These are phyloP conservation scores for Hypercompe scribonia DNA, from an alignment of 2,888 invertebrate species.

Conservation along the genomic window DNA sequence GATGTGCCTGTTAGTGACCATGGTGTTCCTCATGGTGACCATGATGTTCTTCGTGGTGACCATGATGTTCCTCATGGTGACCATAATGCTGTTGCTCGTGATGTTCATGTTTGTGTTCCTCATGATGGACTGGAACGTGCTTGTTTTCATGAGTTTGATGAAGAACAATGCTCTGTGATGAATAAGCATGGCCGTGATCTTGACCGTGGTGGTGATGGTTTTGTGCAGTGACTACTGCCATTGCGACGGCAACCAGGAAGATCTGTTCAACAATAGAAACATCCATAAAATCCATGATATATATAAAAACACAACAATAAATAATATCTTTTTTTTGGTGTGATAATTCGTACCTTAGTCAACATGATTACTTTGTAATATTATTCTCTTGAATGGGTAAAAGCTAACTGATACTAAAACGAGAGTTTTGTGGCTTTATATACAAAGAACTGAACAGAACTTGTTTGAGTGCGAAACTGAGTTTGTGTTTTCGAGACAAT, in stretches of 20 bases:
- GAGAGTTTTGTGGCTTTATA: not conserved
- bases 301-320: not conserved
- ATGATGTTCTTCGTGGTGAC: constrained; percentile 25
- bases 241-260: not conserved
- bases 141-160: constrained; percentile 14
- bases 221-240: constrained; percentile 9
- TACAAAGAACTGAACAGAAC: not conserved
- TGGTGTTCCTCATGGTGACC: not conserved
- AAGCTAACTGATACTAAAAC: constrained; percentile 3
- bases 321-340: not conserved
- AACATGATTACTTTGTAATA: not conserved
- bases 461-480: not conserved
- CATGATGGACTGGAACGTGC: not conserved
- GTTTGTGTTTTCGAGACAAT: not conserved
- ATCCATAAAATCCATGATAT: no score
- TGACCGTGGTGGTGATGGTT: constrained; percentile 20
- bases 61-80: constrained; percentile 28
- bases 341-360: not conserved
- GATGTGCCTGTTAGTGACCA: constrained; percentile 14
- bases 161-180: constrained; percentile 17
- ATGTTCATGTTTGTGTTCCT: not conserved
- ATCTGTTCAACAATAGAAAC: not conserved
- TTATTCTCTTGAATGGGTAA: not conserved
- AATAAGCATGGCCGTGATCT: constrained; percentile 15
- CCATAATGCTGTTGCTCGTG: constrained; percentile 23